phyloP scores from a whole-genome alignment of 2,888 invertebrate species.

The Cyaniris semiargus region DNA sequence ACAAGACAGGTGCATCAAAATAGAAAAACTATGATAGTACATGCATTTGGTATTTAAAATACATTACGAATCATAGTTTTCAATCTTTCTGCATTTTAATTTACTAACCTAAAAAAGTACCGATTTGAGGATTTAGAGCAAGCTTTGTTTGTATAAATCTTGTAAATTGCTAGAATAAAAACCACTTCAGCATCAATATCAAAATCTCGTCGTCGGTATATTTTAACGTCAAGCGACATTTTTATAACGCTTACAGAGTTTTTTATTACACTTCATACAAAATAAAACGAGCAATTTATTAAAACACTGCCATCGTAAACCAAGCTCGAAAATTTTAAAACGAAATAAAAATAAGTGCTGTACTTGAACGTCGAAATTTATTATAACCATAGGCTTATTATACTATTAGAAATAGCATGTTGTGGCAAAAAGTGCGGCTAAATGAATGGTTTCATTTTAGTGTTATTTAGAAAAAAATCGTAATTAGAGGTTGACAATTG shows the following conservation, averaged over 20 bases:
- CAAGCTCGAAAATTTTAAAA: slow-evolving; percentile 5
- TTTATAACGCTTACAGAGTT: neutral
- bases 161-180: neutral
- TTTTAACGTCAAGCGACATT: slow-evolving; percentile 17
- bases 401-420: no score
- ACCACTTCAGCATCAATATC: neutral
- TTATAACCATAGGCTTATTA: neutral
- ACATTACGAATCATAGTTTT: no score
- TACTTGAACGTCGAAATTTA: neutral
- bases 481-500: no score
- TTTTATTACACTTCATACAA: slow-evolving; percentile 16
- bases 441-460: no score
- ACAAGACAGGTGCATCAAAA: no score
- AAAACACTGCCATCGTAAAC: neutral
- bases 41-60: no score
- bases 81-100: no score
- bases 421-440: no score
- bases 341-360: slow-evolving; percentile 8
- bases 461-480: no score
- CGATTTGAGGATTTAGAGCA: no score
- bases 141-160: neutral
- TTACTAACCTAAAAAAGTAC: no score
- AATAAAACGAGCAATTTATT: slow-evolving; percentile 11
- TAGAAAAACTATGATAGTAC: no score
- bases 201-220: neutral